These are phyloP conservation scores for Ondatra zibethicus DNA, from an alignment of 2,113 vertebrate species.

Conservation along the genomic window DNA sequence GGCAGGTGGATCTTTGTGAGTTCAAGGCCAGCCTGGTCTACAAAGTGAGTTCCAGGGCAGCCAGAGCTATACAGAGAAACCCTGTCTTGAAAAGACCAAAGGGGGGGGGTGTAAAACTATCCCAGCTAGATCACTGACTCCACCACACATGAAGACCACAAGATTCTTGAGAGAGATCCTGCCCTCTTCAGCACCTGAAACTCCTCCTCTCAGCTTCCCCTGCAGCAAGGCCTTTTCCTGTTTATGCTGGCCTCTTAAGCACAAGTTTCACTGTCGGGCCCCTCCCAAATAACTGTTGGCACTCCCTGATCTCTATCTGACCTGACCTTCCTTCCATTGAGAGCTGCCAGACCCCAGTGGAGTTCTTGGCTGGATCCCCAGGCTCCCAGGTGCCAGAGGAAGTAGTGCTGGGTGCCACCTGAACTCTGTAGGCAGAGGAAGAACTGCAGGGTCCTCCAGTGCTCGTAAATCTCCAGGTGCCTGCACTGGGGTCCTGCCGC, in stretches of 20 bases:
- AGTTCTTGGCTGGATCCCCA: not conserved
- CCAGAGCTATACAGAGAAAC: not conserved
- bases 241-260: not conserved
- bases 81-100: not conserved
- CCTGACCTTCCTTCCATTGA: not conserved
- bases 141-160: too few relatives aligned
- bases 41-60: not conserved
- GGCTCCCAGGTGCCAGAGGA: not conserved
- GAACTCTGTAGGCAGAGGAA: not conserved
- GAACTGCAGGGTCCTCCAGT: not conserved
- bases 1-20: not conserved
- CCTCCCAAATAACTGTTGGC: not conserved
- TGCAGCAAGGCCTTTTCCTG: not conserved
- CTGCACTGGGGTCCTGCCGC: not conserved
- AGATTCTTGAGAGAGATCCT: not conserved
- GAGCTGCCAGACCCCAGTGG: not conserved
- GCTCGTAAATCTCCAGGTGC: not conserved
- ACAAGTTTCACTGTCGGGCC: not conserved
- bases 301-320: slow-evolving; percentile 8
- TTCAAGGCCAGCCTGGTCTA: not conserved
- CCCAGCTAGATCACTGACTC: not conserved
- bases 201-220: not conserved
- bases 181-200: not conserved
- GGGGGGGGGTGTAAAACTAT: not conserved
- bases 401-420: not conserved